phyloP scores from a whole-genome alignment of 2,797 vertebrate species.

The Falco cherrug region DNA sequence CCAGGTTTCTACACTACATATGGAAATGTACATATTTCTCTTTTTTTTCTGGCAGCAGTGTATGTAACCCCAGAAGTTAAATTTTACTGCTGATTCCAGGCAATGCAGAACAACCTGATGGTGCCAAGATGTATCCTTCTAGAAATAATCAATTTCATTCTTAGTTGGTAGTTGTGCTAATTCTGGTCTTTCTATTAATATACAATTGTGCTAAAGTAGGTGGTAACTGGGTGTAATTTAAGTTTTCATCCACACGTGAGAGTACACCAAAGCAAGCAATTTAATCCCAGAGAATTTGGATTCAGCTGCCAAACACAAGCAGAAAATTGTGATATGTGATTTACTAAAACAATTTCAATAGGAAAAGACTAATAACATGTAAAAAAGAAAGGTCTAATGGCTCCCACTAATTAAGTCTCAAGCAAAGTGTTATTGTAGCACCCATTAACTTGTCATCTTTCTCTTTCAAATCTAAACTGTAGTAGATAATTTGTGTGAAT shows the following conservation, averaged over 20 bases:
- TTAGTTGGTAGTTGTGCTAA: slow-evolving; percentile 13
- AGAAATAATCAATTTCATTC: not conserved
- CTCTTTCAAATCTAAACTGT: slow-evolving; percentile 5
- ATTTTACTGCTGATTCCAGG: not conserved
- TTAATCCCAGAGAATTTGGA: not conserved
- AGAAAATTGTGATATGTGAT: slow-evolving; percentile 29
- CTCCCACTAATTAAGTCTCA: slow-evolving; percentile 5
- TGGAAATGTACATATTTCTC: not conserved
- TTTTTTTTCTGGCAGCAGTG: not conserved
- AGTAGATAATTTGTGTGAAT: not conserved
- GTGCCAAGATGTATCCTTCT: not conserved
- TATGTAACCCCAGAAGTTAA: not conserved
- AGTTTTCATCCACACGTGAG: not conserved
- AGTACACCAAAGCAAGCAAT: slow-evolving; percentile 8
- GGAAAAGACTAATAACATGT: not conserved
- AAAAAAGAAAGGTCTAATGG: slow-evolving; percentile 12
- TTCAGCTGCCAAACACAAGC: not conserved
- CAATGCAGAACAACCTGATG: not conserved
- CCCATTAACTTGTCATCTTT: not conserved
- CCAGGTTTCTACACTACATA: not conserved
- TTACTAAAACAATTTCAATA: slow-evolving; percentile 27
- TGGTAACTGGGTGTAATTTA: not conserved
- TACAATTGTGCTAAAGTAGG: not conserved
- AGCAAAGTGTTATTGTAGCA: not conserved
- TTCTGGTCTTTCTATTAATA: slow-evolving; percentile 23